Conservation (phyloP, 2,113 vertebrate genomes). For the Scomber colias region DNA sequence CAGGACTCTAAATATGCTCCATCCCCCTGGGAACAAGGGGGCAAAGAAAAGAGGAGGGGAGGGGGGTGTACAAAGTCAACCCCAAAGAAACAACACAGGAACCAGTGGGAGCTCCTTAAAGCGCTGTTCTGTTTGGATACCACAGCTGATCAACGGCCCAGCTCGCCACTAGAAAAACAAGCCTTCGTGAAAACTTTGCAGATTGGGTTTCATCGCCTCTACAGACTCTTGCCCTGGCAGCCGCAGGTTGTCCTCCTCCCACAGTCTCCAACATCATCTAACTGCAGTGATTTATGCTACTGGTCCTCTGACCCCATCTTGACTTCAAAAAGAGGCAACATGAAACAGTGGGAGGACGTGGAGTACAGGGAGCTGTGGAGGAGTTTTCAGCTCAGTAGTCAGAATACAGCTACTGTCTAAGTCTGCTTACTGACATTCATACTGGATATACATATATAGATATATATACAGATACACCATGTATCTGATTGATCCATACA, state of each 20-base stretch:
- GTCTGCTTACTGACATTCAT: too few species aligned
- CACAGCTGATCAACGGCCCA: conserved; percentile 77
- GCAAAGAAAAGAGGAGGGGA: conserved; percentile 38
- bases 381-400: not conserved
- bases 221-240: conserved; percentile 54
- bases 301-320: conserved; percentile 86
- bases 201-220: conserved; percentile 90
- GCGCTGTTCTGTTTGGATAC: conserved; percentile 65
- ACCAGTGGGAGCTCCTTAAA: conserved; percentile 67
- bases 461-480: too few species aligned
- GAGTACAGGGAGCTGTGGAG: conserved; percentile 11
- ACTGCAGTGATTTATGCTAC: conserved; percentile 89
- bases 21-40: conserved; percentile 26
- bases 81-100: conserved; percentile 26
- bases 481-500: too few species aligned
- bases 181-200: conserved; percentile 80
- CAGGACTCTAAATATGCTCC: conserved; percentile 40
- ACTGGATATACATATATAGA: too few species aligned
- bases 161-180: conserved; percentile 85
- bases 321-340: conserved; percentile 84
- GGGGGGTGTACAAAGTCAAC: conserved; percentile 22
- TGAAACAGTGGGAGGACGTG: conserved; percentile 71
- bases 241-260: conserved; percentile 39
- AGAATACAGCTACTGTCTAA: conserved; percentile 2
- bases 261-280: conserved; percentile 62